Percentiles rank a stretch among this genome's conserved stretches.
phyloP scores from a whole-genome alignment of 1,140 invertebrate species.

The Tetramorium parvispinum region DNA sequence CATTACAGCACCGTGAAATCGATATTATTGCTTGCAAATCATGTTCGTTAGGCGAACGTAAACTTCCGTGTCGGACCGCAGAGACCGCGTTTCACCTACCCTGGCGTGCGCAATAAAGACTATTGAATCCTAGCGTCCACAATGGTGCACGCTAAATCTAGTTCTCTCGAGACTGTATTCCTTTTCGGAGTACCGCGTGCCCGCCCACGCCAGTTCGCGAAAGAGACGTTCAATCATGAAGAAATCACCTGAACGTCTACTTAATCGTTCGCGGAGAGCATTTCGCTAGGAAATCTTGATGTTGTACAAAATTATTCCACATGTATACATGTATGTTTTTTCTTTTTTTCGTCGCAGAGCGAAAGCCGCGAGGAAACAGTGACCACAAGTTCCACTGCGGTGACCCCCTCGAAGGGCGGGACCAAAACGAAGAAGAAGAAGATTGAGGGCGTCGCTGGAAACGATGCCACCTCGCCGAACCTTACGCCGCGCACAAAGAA shows the following conservation, averaged over 20 bases:
- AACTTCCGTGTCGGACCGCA: slow-evolving; percentile 40
- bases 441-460: slow-evolving; percentile 80
- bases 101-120: slow-evolving; percentile 29
- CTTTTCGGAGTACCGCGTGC: not conserved
- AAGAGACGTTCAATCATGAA: not conserved
- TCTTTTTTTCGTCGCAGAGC: slow-evolving; percentile 72
- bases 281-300: not conserved
- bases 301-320: not conserved
- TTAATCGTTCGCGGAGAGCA: not conserved
- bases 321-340: not conserved
- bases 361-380: slow-evolving; percentile 83
- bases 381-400: slow-evolving; percentile 75
- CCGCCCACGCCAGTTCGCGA: not conserved
- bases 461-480: slow-evolving; percentile 82
- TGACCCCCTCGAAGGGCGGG: slow-evolving; percentile 72
- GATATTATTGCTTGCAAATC: slow-evolving; percentile 49
- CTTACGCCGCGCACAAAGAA: slow-evolving; percentile 86
- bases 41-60: slow-evolving; percentile 16
- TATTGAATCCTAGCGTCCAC: slow-evolving; percentile 18
- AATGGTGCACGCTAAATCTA: slow-evolving; percentile 42
- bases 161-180: not conserved
- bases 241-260: not conserved
- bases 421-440: slow-evolving; percentile 85
- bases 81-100: slow-evolving; percentile 19
- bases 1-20: slow-evolving; percentile 27